phyloP scores from a whole-genome alignment of 2,797 vertebrate species.

The Limosa lapponica region DNA sequence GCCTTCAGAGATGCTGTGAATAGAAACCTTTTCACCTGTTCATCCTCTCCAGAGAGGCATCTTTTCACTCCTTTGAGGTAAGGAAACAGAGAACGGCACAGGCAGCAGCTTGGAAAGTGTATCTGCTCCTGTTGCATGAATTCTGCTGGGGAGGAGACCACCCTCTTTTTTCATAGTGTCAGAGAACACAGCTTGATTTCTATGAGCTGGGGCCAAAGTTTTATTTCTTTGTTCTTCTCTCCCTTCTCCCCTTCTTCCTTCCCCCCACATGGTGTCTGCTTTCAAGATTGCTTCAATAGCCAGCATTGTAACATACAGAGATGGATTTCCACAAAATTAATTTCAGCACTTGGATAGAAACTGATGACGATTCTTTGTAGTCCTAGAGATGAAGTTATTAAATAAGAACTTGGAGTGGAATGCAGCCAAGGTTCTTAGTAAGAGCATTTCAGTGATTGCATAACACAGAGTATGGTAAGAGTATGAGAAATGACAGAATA shows the following conservation, averaged over 20 bases:
- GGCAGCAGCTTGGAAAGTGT: background rate
- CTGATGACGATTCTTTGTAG: slow-evolving; percentile 44
- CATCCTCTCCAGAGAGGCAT: background rate
- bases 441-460: background rate
- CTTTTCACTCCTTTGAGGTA: background rate
- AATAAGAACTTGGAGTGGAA: background rate
- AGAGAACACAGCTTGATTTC: slow-evolving; percentile 38
- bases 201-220: slow-evolving; percentile 33
- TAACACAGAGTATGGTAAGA: background rate
- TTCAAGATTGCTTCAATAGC: slow-evolving; percentile 52
- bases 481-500: background rate
- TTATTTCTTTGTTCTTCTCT: background rate
- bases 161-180: background rate
- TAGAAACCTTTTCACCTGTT: background rate
- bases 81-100: background rate
- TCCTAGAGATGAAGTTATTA: slow-evolving; percentile 36
- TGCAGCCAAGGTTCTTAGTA: background rate
- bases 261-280: slow-evolving; percentile 24
- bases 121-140: slow-evolving; percentile 7
- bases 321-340: slow-evolving; percentile 40
- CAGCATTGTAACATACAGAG: background rate
- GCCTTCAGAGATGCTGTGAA: background rate
- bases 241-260: background rate
- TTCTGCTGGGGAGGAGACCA: background rate
- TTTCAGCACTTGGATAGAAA: slow-evolving; percentile 55